Evolutionary conservation across 2,113 vertebrate genomes (phyloP).

Genomic region (Pollimyrus isidori): DNA sequence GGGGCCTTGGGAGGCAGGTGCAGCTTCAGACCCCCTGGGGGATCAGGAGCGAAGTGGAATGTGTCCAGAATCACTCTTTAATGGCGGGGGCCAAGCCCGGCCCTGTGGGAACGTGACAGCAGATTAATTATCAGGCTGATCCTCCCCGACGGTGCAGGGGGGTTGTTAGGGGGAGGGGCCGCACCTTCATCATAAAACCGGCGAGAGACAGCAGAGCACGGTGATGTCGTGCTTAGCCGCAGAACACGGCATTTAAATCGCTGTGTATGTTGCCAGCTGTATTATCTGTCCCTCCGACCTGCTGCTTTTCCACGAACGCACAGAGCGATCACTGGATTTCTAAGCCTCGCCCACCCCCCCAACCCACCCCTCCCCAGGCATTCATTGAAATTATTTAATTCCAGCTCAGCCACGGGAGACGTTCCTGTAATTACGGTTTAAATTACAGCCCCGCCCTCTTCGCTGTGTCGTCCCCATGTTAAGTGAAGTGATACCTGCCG

Average conservation of each 20-base stretch:
- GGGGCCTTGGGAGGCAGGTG: constrained; percentile 54
- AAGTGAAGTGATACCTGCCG: background rate
- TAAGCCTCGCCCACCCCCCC: no score
- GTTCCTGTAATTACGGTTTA: constrained; percentile 28
- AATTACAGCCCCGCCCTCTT: constrained; percentile 18
- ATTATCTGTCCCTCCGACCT: background rate
- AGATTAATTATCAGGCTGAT: constrained; percentile 47
- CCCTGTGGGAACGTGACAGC: constrained; percentile 47
- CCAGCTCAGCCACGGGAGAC: constrained; percentile 17
- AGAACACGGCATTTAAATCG: background rate
- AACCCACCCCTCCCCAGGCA: no score
- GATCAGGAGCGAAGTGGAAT: constrained; percentile 51
- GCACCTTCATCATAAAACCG: background rate
- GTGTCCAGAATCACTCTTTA: constrained; percentile 63
- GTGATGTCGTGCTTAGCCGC: background rate
- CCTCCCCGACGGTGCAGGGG: constrained; percentile 10
- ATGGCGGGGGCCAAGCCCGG: constrained; percentile 50
- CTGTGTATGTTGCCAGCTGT: background rate
- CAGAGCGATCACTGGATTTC: no score
- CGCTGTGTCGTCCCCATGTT: background rate
- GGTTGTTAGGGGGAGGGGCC: background rate
- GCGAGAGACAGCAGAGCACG: background rate
- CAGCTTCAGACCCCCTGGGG: constrained; percentile 48
- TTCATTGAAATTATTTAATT: constrained; percentile 13
- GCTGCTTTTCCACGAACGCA: background rate